Percentiles rank a stretch among this genome's conserved stretches.
Conservation (phyloP, 2,888 invertebrate species). For the Polyommatus iphigenia region DNA sequence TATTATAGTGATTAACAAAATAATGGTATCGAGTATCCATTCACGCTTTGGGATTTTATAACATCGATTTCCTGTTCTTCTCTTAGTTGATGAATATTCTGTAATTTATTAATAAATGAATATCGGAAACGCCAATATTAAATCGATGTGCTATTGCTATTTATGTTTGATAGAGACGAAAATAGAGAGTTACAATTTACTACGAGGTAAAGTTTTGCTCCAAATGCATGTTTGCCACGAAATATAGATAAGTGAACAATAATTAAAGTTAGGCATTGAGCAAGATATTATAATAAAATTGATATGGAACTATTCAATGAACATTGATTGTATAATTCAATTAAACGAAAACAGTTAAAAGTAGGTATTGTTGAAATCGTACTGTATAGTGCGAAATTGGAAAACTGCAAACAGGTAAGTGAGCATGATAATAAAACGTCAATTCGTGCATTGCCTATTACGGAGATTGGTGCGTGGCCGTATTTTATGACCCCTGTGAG, state of each 20-base stretch:
- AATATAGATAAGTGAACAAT: not conserved
- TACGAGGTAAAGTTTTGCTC: not conserved
- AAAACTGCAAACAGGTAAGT: conserved; percentile 53
- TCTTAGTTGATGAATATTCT: conserved; percentile 22
- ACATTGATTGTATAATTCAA: not conserved
- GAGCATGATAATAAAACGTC: conserved; percentile 57
- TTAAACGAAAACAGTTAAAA: conserved; percentile 25
- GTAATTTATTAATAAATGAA: not conserved
- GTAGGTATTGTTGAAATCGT: conserved; percentile 30
- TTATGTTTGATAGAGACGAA: not conserved
- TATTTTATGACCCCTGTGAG: conserved; percentile 55
- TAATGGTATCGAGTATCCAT: not conserved
- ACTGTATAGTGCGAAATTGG: conserved; percentile 51
- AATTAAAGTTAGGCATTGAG: not conserved
- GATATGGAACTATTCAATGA: not conserved
- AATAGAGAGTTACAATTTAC: not conserved
- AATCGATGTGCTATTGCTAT: not conserved
- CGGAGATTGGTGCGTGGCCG: conserved; percentile 54
- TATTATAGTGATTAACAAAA: too few species aligned
- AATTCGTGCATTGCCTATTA: conserved; percentile 69
- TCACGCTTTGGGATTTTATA: not conserved
- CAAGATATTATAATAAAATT: not conserved
- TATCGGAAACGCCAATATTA: not conserved
- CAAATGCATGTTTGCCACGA: not conserved
- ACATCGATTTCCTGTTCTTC: conserved; percentile 28